Conservation (phyloP, 1,140 invertebrate species). For the Artemia franciscana region DNA sequence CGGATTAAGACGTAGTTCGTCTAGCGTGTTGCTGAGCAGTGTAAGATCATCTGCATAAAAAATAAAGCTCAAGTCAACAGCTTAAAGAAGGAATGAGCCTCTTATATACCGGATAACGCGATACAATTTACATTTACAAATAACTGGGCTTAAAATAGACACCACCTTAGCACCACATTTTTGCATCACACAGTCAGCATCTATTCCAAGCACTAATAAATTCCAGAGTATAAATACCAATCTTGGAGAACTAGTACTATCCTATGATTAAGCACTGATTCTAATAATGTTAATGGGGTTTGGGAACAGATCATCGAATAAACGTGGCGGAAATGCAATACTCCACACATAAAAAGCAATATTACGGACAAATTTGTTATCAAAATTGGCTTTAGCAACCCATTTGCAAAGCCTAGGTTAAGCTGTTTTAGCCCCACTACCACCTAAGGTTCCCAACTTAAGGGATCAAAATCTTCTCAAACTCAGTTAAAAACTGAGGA, state of each 20-base stretch:
- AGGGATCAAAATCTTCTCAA: not conserved
- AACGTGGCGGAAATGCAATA: not conserved
- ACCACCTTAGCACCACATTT: too few species aligned
- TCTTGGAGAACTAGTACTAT: not conserved
- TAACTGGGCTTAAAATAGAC: too few species aligned
- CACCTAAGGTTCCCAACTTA: not conserved
- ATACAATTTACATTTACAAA: not conserved
- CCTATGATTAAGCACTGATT: not conserved
- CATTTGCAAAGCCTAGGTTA: not conserved
- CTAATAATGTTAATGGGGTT: not conserved
- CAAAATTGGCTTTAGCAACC: not conserved
- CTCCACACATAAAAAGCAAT: not conserved
- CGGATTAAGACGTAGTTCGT: too few species aligned
- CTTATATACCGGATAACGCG: not conserved
- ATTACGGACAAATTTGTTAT: not conserved
- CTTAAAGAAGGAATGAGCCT: not conserved
- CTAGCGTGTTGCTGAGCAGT: too few species aligned
- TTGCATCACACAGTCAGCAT: too few species aligned
- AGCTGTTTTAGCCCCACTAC: not conserved
- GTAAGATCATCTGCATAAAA: too few species aligned
- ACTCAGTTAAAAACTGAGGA: not conserved
- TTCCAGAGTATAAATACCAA: not conserved
- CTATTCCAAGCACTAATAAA: not conserved
- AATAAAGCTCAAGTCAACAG: not conserved
- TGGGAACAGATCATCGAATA: not conserved